A percentile compares a stretch with the other conserved stretches of the same genome.
These are phyloP conservation scores for Pemphredon lugubris DNA, from an alignment of 2,888 invertebrate species.

Conservation along the genomic window DNA sequence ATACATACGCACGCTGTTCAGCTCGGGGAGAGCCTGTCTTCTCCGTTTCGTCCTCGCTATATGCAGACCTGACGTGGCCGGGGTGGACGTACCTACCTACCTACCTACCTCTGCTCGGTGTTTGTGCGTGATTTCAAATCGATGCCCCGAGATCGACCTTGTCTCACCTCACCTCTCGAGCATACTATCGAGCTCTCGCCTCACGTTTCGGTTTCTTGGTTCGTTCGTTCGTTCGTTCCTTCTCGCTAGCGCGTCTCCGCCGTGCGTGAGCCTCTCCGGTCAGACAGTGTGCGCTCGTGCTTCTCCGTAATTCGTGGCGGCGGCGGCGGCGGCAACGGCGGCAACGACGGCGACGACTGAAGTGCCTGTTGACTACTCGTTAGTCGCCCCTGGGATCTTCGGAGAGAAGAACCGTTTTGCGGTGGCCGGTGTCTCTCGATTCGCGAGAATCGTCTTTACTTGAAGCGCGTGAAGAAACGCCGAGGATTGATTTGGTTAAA, in stretches of 20 bases:
- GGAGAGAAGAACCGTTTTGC: conserved; percentile 25
- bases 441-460: conserved; percentile 34
- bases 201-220: conserved; percentile 17
- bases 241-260: conserved; percentile 39
- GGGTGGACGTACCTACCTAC: conserved; percentile 38
- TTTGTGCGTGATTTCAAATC: conserved; percentile 57
- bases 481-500: conserved; percentile 28
- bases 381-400: conserved; percentile 52
- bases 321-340: conserved; percentile 18
- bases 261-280: conserved; percentile 10
- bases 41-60: too few relatives aligned
- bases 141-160: conserved; percentile 47
- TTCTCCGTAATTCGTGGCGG: conserved; percentile 36
- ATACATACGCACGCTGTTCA: too few relatives aligned
- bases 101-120: conserved; percentile 24
- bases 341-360: conserved; percentile 27
- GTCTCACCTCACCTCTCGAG: conserved; percentile 44
- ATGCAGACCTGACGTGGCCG: conserved; percentile 32
- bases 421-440: too few relatives aligned
- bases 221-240: conserved; percentile 26
- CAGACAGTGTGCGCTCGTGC: conserved; percentile 4
- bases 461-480: conserved; percentile 25
- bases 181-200: conserved; percentile 37
- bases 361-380: conserved; percentile 55
- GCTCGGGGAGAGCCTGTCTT: too few relatives aligned